These are phyloP conservation scores for Agrochola lota DNA, from an alignment of 2,888 invertebrate genomes.

Conservation along the genomic window DNA sequence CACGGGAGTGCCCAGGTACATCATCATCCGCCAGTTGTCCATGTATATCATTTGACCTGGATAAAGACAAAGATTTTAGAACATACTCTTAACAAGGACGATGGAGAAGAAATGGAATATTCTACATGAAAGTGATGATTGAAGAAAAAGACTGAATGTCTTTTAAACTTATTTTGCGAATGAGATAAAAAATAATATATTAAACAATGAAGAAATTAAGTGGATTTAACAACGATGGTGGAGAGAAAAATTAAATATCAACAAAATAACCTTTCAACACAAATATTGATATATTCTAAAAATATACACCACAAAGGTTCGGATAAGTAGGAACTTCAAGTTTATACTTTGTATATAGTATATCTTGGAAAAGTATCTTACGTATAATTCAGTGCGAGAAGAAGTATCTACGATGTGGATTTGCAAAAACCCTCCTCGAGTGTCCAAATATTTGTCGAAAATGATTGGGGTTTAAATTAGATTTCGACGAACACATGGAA, in stretches of 20 bases:
- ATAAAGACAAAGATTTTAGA: conserved; percentile 41
- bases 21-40: conserved; percentile 99
- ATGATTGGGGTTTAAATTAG: conserved; percentile 26
- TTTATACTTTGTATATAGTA: neutral
- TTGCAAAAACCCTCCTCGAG: conserved; percentile 17
- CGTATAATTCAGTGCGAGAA: conserved; percentile 19
- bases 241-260: neutral
- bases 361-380: conserved; percentile 1
- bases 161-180: neutral
- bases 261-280: neutral
- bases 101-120: neutral
- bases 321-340: neutral
- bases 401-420: neutral
- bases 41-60: conserved; percentile 99
- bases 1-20: conserved; percentile 98
- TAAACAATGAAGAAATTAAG: too few species aligned
- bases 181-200: too few species aligned
- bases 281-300: neutral
- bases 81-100: neutral
- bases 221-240: neutral
- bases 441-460: conserved; percentile 51
- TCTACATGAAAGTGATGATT: neutral
- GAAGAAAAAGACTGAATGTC: neutral
- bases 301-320: neutral
- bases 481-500: conserved; percentile 23